These are phyloP conservation scores for Vanessa atalanta DNA, from an alignment of 1,140 invertebrate genomes.

Conservation along the genomic window DNA sequence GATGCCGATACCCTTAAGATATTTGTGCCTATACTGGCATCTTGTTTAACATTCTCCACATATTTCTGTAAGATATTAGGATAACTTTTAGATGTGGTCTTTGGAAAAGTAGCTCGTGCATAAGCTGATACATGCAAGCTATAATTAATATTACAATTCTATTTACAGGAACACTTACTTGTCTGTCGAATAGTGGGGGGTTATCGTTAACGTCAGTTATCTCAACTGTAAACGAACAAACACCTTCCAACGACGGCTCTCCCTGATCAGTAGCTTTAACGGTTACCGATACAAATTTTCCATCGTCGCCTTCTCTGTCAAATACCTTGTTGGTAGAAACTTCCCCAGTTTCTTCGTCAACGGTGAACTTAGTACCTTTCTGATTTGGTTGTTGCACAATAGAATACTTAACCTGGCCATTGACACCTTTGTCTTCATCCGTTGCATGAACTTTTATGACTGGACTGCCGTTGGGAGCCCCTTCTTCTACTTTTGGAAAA, in stretches of 20 bases:
- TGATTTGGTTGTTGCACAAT: slow-evolving; percentile 98
- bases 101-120: slow-evolving; percentile 2
- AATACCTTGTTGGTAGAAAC: slow-evolving; percentile 97
- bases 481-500: slow-evolving; percentile 95
- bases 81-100: slow-evolving; percentile 27
- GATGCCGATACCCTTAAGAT: slow-evolving; percentile 96
- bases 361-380: slow-evolving; percentile 96
- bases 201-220: slow-evolving; percentile 98
- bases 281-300: slow-evolving; percentile 97
- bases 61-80: slow-evolving; percentile 88
- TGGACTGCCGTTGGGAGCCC: slow-evolving; percentile 94
- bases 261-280: slow-evolving; percentile 98
- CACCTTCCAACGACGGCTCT: slow-evolving; percentile 95
- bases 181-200: slow-evolving; percentile 95
- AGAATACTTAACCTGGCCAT: slow-evolving; percentile 95
- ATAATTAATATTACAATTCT: slow-evolving; percentile 32
- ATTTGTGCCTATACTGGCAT: slow-evolving; percentile 96
- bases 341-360: slow-evolving; percentile 96
- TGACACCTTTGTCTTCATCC: slow-evolving; percentile 96
- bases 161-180: slow-evolving; percentile 83
- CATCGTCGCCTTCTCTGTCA: slow-evolving; percentile 96
- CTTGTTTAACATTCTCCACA: slow-evolving; percentile 97
- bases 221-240: slow-evolving; percentile 97
- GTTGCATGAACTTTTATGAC: slow-evolving; percentile 96
- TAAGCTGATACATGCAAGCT: slow-evolving; percentile 46